These are phyloP conservation scores for Nipponia nippon DNA, from an alignment of 2,113 vertebrate species.

Conservation along the genomic window DNA sequence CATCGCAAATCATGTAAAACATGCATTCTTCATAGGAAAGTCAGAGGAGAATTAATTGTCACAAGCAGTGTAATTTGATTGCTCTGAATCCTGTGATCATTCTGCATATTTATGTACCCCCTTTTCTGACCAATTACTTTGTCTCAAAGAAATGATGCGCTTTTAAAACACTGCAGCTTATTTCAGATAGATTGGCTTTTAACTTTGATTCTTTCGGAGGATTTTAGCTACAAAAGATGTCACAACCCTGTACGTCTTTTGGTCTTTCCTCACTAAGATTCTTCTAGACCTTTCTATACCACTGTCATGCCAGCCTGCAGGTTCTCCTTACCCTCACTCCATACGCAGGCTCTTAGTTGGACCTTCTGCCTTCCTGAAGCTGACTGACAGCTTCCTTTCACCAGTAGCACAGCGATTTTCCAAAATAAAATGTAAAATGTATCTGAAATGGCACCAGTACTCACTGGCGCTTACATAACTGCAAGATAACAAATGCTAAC, in stretches of 20 bases:
- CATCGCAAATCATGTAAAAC: accelerated
- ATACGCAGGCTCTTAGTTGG: not conserved
- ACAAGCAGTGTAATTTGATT: not conserved
- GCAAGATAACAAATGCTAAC: not conserved
- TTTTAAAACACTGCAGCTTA: not conserved
- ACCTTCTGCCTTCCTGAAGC: not conserved
- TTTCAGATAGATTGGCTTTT: not conserved
- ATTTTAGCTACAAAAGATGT: not conserved
- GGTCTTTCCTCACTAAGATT: not conserved
- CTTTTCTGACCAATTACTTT: not conserved
- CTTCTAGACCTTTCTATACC: not conserved
- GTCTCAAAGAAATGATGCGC: accelerated
- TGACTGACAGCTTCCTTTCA: not conserved
- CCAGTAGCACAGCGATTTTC: not conserved
- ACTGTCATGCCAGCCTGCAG: not conserved
- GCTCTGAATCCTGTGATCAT: not conserved
- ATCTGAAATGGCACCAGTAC: not conserved
- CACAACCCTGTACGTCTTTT: not conserved
- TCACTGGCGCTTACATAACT: not conserved
- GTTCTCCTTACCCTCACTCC: not conserved
- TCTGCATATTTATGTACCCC: not conserved
- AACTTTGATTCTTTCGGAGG: not conserved
- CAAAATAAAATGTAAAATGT: not conserved
- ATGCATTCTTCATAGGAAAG: not conserved
- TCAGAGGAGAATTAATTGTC: not conserved